Percentiles rank a stretch among this genome's conserved stretches.
These are phyloP conservation scores for Microhierax caerulescens DNA, from an alignment of 2,797 vertebrate species.

Conservation along the genomic window DNA sequence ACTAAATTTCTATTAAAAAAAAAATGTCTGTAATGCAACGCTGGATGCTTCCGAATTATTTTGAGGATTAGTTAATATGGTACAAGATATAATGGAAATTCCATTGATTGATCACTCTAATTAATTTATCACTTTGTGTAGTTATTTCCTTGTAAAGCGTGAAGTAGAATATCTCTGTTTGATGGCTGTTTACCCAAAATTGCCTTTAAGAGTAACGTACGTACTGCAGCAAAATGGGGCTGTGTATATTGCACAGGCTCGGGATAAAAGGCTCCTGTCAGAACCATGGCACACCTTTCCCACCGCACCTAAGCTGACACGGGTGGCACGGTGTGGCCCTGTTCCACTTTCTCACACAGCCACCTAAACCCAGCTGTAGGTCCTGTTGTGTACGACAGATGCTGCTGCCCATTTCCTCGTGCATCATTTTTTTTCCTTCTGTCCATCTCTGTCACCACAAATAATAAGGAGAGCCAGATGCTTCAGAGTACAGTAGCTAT, in stretches of 20 bases:
- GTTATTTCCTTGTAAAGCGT: not conserved
- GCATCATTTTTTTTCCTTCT: not conserved
- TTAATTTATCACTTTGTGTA: constrained; percentile 11
- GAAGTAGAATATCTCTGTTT: not conserved
- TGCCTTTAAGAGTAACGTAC: not conserved
- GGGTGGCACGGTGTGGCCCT: not conserved
- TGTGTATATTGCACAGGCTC: not conserved
- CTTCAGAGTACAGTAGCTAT: not conserved
- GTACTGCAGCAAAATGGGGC: not conserved
- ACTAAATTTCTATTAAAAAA: not conserved
- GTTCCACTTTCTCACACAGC: not conserved
- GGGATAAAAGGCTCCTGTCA: not conserved
- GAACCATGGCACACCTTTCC: not conserved
- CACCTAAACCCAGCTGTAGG: not conserved
- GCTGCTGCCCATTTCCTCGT: not conserved
- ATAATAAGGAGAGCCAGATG: not conserved
- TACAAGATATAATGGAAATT: not conserved
- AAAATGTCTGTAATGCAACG: not conserved
- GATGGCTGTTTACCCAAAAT: constrained; percentile 4
- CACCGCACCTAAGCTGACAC: not conserved
- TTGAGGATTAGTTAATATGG: not conserved
- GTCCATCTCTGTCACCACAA: not conserved
- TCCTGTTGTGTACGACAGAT: not conserved
- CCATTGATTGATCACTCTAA: not conserved
- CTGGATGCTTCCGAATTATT: not conserved